Evolutionary conservation across 35 echinoderm and acorn worm genomes (phyloP).

Genomic region (Lytechinus variegatus): DNA sequence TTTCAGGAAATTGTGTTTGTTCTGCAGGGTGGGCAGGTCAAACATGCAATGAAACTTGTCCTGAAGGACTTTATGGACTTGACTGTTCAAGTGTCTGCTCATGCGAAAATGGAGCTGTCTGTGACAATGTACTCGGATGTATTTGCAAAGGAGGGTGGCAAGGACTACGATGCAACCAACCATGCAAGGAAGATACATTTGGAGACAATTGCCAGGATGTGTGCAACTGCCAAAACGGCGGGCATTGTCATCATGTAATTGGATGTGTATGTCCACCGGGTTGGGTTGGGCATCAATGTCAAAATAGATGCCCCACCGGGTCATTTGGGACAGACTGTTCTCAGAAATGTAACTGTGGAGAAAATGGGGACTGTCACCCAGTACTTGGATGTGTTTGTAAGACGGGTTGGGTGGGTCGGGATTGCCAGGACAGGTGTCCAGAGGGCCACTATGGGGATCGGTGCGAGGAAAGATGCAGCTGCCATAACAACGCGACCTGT

Average conservation of each 20-base stretch:
- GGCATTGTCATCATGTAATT: conserved; percentile 68
- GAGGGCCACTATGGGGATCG: conserved; percentile 67
- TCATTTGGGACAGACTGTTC: conserved; percentile 69
- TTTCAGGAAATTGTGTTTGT: conserved; percentile 80
- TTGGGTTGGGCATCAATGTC: conserved; percentile 63
- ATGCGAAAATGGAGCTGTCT: conserved; percentile 74
- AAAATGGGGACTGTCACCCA: conserved; percentile 66
- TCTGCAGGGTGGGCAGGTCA: conserved; percentile 70
- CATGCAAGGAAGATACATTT: conserved; percentile 61
- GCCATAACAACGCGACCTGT: conserved; percentile 77
- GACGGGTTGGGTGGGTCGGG: conserved; percentile 75
- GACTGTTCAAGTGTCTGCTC: conserved; percentile 62
- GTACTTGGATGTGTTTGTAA: conserved; percentile 72
- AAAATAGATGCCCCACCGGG: conserved; percentile 57
- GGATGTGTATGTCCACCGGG: conserved; percentile 90
- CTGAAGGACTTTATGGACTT: conserved; percentile 62
- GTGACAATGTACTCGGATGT: conserved; percentile 79
- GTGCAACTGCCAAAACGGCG: conserved; percentile 85
- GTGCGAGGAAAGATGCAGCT: conserved; percentile 75
- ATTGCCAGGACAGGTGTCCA: conserved; percentile 68
- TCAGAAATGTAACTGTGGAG: conserved; percentile 70
- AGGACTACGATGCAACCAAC: conserved; percentile 62
- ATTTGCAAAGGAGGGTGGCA: conserved; percentile 70
- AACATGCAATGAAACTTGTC: conserved; percentile 67
- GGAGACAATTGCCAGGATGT: conserved; percentile 63